Base-by-base conservation (phyloP, 2,797 vertebrate genomes). In the Pristis pectinata region DNA sequence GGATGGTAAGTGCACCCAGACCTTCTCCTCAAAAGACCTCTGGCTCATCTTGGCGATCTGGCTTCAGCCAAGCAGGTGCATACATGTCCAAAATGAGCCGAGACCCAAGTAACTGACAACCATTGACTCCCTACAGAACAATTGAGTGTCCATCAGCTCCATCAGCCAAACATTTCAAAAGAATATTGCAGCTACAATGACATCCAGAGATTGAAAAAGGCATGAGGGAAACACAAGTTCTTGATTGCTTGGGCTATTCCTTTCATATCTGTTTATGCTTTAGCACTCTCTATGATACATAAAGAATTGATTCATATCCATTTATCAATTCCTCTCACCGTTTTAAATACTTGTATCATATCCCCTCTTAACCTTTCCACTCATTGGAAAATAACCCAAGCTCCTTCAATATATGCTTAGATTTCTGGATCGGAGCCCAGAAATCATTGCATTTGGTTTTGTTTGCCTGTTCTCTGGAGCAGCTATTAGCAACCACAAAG, bases 261-360 rank as follows among this genome's bases (percentile, higher is more conserved):
- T 94, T 56, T 44, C 41, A 49, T 76, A 76, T 56, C 44, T 76
- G 30, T 19, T 94, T n/a, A 74, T 30, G 17, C 15, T 72, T 94
- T 74, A 15, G 13, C 30, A 67, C 44, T 19, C 70, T 53, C 67
- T 53, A 44, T 30, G 30, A n/a, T 76, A 15, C 44, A n/a, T 74
- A 10, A 76, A 76, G 44, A 94, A 94, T 56, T 72, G 67, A 94
- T 94, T 76, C 27, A 76, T 53, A 53, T 74, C 13, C 92, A 74
- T n/a, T 94, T 56, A 76, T 94, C 44, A 76, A 94, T 53, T 94
- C 70, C 24, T 24, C 44, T 41, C 80, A 82, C 80, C 44, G 76
- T 53, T 76, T 76, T 94, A 76, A 94, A 56, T 74, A 94, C 44
- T 72, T 93, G 91, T 74, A 49, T 93, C 37, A 30, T 93, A 93